phyloP scores from a whole-genome alignment of 2,888 invertebrate species.

The Netelia fuscicornis region DNA sequence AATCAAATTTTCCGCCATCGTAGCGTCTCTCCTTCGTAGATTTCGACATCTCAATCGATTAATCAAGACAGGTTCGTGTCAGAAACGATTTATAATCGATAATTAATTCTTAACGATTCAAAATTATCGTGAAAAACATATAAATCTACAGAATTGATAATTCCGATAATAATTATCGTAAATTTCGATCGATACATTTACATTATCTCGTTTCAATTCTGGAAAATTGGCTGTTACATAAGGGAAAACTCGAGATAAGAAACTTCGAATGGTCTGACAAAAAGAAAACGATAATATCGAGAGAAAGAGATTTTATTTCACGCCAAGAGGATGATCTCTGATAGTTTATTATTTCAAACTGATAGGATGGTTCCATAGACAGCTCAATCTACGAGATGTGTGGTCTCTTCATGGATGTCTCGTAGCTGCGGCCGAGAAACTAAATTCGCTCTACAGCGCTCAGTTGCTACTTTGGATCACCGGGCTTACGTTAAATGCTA shows the following conservation, averaged over 20 bases:
- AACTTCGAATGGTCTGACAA: neutral
- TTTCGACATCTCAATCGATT: slow-evolving; percentile 57
- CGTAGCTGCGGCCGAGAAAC: slow-evolving; percentile 48
- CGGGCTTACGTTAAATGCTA: slow-evolving; percentile 54
- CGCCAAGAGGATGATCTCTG: too few species aligned
- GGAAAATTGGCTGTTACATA: too few species aligned
- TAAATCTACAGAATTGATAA: neutral
- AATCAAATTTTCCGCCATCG: slow-evolving; percentile 54
- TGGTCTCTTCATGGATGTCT: slow-evolving; percentile 58
- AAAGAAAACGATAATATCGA: neutral
- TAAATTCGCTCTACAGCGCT: slow-evolving; percentile 52
- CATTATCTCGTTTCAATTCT: neutral
- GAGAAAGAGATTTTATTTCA: neutral
- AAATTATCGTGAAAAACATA: neutral
- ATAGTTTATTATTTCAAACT: neutral
- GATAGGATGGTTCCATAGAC: slow-evolving; percentile 51
- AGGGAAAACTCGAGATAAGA: neutral
- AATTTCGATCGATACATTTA: neutral
- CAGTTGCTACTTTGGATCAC: slow-evolving; percentile 56
- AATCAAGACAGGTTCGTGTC: slow-evolving; percentile 36
- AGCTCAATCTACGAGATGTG: slow-evolving; percentile 49
- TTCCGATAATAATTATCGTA: neutral
- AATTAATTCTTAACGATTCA: neutral
- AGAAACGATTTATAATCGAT: neutral
- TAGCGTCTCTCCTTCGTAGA: slow-evolving; percentile 43